A percentile compares a stretch with the other conserved stretches of the same genome.
phyloP scores from a whole-genome alignment of 2,888 invertebrate species.

The Pseudoips prasinana region DNA sequence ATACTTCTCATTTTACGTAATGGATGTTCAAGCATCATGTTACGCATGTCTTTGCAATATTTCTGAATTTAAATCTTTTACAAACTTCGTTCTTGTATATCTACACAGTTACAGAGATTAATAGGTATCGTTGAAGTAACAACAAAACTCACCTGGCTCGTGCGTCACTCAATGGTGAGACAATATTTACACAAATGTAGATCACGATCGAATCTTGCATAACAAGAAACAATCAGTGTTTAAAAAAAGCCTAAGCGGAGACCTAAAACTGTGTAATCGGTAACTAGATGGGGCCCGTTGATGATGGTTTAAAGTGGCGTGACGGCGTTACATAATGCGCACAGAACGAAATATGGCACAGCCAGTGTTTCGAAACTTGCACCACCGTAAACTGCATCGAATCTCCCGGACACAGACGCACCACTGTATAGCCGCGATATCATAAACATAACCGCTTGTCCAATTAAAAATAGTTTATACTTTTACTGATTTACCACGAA shows the following conservation, averaged over 20 bases:
- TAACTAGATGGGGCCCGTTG: slow-evolving; percentile 36
- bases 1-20: slow-evolving; percentile 57
- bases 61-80: slow-evolving; percentile 25
- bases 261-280: slow-evolving; percentile 27
- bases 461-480: slow-evolving; percentile 13
- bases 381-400: slow-evolving; percentile 6
- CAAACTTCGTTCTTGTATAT: slow-evolving; percentile 5
- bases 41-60: slow-evolving; percentile 35
- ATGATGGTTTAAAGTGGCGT: slow-evolving; percentile 53
- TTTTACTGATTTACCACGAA: too few relatives aligned
- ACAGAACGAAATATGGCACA: slow-evolving; percentile 33
- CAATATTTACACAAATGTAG: slow-evolving; percentile 39
- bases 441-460: slow-evolving; percentile 5
- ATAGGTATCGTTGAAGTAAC: slow-evolving; percentile 2
- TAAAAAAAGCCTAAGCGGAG: slow-evolving; percentile 17
- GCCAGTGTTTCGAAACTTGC: slow-evolving; percentile 13
- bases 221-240: slow-evolving; percentile 23
- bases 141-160: slow-evolving; percentile 14
- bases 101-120: slow-evolving; percentile 1
- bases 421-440: slow-evolving; percentile 6
- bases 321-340: slow-evolving; percentile 43
- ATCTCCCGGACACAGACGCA: slow-evolving; percentile 18
- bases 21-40: slow-evolving; percentile 39
- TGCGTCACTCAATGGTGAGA: slow-evolving; percentile 26
- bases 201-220: slow-evolving; percentile 29